A percentile compares a stretch with the other conserved stretches of the same genome.
These are phyloP conservation scores for Lagodon rhomboides DNA, from an alignment of 2,797 vertebrate species.

Conservation along the genomic window DNA sequence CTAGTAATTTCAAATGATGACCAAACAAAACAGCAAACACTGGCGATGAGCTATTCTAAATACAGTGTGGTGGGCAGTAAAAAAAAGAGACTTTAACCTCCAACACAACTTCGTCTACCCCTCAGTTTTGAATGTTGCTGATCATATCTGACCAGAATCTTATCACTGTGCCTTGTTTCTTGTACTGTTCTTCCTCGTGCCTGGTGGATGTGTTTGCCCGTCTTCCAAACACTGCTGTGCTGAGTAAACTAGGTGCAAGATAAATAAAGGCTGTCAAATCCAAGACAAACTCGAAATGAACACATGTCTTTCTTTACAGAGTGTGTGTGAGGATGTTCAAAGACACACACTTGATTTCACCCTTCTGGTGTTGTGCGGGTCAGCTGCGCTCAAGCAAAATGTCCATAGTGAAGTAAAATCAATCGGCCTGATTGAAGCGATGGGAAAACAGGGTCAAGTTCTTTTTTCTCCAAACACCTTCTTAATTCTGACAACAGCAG, in stretches of 20 bases:
- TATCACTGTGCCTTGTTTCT: background rate
- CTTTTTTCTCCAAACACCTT: background rate
- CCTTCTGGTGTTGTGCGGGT: background rate
- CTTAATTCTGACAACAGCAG: slow-evolving; percentile 3
- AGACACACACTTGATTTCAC: background rate
- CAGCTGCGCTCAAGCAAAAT: slow-evolving; percentile 29
- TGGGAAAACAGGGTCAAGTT: slow-evolving; percentile 20
- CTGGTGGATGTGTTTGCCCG: slow-evolving; percentile 42
- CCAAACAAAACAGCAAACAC: slow-evolving; percentile 54
- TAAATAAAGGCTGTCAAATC: slow-evolving; percentile 43
- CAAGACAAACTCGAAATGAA: slow-evolving; percentile 1
- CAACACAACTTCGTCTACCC: background rate
- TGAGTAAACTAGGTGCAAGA: slow-evolving; percentile 29
- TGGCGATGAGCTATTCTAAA: slow-evolving; percentile 36
- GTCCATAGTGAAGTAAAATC: slow-evolving; percentile 34
- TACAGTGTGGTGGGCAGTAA: background rate
- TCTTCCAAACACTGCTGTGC: background rate
- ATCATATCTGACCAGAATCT: slow-evolving; percentile 11
- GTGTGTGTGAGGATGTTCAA: slow-evolving; percentile 4
- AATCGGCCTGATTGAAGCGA: slow-evolving; percentile 25
- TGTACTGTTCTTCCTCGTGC: background rate
- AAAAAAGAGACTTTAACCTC: slow-evolving; percentile 15
- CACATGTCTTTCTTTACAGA: background rate
- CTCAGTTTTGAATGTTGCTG: background rate
- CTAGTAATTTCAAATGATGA: slow-evolving; percentile 57